Evolutionary conservation across 2,113 vertebrate genomes (phyloP).

Genomic region (Lichenostomus cassidix): DNA sequence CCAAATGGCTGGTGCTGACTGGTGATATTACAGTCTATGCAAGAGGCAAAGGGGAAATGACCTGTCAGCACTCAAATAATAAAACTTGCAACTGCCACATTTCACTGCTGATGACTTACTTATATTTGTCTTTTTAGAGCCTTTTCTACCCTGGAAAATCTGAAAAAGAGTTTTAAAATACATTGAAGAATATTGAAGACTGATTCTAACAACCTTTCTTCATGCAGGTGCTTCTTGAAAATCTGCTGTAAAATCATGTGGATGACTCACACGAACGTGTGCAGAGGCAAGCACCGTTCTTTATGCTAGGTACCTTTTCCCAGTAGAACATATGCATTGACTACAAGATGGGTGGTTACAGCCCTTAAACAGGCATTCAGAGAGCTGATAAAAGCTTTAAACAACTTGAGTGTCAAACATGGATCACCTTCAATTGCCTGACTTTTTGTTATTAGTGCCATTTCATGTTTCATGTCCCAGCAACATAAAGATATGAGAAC

Average conservation of each 20-base stretch:
- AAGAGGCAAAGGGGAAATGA: constrained; percentile 45
- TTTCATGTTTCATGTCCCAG: background rate
- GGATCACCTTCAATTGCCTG: background rate
- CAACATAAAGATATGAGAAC: background rate
- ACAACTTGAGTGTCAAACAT: background rate
- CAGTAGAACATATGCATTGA: background rate
- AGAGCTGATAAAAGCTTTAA: background rate
- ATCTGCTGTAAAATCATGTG: background rate
- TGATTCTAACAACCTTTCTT: background rate
- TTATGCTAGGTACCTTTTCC: background rate
- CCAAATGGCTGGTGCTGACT: constrained; percentile 40
- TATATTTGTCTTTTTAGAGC: background rate
- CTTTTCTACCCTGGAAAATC: background rate
- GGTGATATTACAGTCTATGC: background rate
- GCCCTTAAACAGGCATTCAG: background rate
- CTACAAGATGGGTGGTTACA: background rate
- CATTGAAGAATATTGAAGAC: background rate
- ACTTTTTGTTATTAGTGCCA: background rate
- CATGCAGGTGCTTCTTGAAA: background rate
- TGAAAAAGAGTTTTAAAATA: background rate
- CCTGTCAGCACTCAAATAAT: constrained; percentile 23
- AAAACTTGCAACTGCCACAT: background rate
- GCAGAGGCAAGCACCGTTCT: background rate
- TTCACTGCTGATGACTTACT: background rate
- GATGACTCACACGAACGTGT: background rate